These are phyloP conservation scores for Octonoba sinensis DNA, from an alignment of 2,888 invertebrate species.

Conservation along the genomic window DNA sequence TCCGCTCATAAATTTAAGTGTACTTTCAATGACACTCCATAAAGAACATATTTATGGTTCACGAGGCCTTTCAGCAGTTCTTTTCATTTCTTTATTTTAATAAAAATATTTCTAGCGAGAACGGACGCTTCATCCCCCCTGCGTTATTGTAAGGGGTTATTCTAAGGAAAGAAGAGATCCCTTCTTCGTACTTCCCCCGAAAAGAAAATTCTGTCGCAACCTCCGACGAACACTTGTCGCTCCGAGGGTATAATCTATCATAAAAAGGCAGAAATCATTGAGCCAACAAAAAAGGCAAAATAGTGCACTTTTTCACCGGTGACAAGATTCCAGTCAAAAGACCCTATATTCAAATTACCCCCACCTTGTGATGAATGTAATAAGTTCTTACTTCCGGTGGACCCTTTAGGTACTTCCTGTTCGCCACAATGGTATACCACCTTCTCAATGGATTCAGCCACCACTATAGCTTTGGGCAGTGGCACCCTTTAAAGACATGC, in stretches of 20 bases:
- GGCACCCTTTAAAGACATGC: conserved; percentile 50
- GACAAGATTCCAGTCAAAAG: conserved; percentile 61
- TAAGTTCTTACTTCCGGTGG: conserved; percentile 60
- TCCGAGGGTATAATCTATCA: conserved; percentile 50
- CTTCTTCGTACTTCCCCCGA: too few species aligned
- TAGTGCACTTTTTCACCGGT: conserved; percentile 53
- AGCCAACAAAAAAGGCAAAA: conserved; percentile 14
- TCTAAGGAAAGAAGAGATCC: too few species aligned
- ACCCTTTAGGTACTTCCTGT: conserved; percentile 63
- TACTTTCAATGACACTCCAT: too few species aligned
- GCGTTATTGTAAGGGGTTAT: too few species aligned
- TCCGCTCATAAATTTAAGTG: too few species aligned
- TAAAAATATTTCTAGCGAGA: too few species aligned
- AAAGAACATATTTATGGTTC: too few species aligned
- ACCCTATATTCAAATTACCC: conserved; percentile 64
- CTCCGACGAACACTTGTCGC: conserved; percentile 46
- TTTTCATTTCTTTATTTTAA: too few species aligned
- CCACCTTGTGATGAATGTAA: conserved; percentile 61
- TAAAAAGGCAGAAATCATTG: conserved; percentile 10
- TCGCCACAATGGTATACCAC: conserved; percentile 39
- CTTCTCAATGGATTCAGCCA: conserved; percentile 5
- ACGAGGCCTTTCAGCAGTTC: too few species aligned
- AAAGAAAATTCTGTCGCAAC: too few species aligned
- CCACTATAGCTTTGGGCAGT: conserved; percentile 52
- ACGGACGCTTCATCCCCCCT: too few species aligned